Evolutionary conservation across 2,888 invertebrate species (phyloP).

Genomic region (Bombylius major): DNA sequence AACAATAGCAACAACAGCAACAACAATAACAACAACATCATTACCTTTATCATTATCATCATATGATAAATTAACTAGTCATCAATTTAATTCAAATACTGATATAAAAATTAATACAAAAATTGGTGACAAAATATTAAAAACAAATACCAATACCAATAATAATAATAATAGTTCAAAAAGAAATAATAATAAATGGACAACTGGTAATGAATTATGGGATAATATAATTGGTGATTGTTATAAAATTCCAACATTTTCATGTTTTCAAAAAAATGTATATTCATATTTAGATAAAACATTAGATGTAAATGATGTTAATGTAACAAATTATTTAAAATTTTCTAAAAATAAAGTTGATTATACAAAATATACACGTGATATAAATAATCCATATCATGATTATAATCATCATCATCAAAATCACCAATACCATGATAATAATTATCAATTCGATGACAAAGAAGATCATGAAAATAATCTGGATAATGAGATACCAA

Average conservation of each 20-base stretch:
- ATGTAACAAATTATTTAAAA: slow-evolving; percentile 49
- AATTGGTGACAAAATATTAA: neutral
- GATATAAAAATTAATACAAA: neutral
- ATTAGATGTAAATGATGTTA: slow-evolving; percentile 51
- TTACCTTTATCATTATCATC: neutral
- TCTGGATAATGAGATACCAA: slow-evolving; percentile 22
- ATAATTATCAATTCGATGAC: slow-evolving; percentile 19
- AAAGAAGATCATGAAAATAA: slow-evolving; percentile 19
- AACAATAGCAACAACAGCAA: no score
- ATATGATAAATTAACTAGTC: neutral
- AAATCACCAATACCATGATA: slow-evolving; percentile 4
- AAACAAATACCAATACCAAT: neutral
- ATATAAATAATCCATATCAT: slow-evolving; percentile 34
- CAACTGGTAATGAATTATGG: slow-evolving; percentile 57
- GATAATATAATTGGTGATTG: slow-evolving; percentile 60
- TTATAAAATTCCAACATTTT: slow-evolving; percentile 48
- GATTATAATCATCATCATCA: neutral
- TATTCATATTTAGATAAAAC: slow-evolving; percentile 58
- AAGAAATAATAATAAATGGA: neutral
- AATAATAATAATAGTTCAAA: neutral
- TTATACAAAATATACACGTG: slow-evolving; percentile 42
- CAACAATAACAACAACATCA: neutral
- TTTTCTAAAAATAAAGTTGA: slow-evolving; percentile 52
- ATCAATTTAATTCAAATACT: neutral
- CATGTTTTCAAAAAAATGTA: slow-evolving; percentile 66